Percentiles rank a stretch among this genome's conserved stretches.
These are phyloP conservation scores for Enteromius treurensis DNA, from an alignment of 2,797 vertebrate species.

Conservation along the genomic window DNA sequence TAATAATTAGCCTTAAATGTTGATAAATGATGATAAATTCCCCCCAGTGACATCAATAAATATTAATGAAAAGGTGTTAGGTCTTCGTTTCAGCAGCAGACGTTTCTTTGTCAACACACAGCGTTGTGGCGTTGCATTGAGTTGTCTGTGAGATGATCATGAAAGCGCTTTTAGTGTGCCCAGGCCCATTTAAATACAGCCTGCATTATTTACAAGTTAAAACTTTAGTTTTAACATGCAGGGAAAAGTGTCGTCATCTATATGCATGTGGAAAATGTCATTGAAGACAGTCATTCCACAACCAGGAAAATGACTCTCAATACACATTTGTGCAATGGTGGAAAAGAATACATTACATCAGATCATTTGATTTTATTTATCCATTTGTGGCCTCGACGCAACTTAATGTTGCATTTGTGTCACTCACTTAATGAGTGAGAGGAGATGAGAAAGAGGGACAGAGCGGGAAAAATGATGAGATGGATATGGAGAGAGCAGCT, in stretches of 20 bases:
- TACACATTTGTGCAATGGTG: slow-evolving; percentile 59
- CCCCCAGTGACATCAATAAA: slow-evolving; percentile 57
- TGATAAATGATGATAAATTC: slow-evolving; percentile 66
- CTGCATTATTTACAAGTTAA: slow-evolving; percentile 40
- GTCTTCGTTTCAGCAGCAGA: slow-evolving; percentile 28
- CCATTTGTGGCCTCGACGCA: slow-evolving; percentile 84
- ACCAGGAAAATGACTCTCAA: slow-evolving; percentile 48
- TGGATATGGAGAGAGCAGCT: slow-evolving; percentile 79
- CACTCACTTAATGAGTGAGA: slow-evolving; percentile 81
- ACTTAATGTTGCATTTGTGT: slow-evolving; percentile 81
- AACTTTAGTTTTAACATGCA: slow-evolving; percentile 36
- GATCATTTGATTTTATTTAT: slow-evolving; percentile 79
- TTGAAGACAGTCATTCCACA: slow-evolving; percentile 31
- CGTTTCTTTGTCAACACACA: neutral
- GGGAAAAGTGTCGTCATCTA: neutral
- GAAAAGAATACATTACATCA: slow-evolving; percentile 76
- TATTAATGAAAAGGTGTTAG: slow-evolving; percentile 64
- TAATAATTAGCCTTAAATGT: slow-evolving; percentile 71
- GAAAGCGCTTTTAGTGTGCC: neutral
- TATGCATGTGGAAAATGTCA: slow-evolving; percentile 11
- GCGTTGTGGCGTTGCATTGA: neutral
- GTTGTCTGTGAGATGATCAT: neutral
- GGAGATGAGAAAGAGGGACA: slow-evolving; percentile 71
- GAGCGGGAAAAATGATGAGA: slow-evolving; percentile 70
- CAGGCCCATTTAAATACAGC: neutral